These are phyloP conservation scores for Xanthia togata DNA, from an alignment of 2,888 invertebrate genomes.

Conservation along the genomic window DNA sequence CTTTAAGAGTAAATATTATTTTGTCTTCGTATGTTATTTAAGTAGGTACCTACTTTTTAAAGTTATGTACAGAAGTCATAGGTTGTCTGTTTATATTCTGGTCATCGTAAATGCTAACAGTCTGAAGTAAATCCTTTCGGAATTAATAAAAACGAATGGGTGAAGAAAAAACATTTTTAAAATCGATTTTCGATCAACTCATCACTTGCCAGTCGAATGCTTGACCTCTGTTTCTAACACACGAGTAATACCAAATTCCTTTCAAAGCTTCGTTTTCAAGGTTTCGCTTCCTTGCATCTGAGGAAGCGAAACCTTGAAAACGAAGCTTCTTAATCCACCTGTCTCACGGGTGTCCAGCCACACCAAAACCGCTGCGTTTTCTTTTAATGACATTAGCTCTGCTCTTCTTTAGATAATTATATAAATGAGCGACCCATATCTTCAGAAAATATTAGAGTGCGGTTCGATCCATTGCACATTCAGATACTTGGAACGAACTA, in stretches of 20 bases:
- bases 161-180: background rate
- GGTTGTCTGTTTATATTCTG: conserved; percentile 7
- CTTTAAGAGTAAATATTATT: conserved; percentile 70
- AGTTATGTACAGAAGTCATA: conserved; percentile 19
- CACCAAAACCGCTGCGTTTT: background rate
- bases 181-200: background rate
- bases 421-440: background rate
- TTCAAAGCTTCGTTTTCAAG: background rate
- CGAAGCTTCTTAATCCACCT: background rate
- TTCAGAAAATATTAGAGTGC: background rate
- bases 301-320: too few species aligned
- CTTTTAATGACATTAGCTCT: background rate
- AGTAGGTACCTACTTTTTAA: conserved; percentile 20
- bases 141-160: background rate
- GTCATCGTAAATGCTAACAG: conserved; percentile 1
- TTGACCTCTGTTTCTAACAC: background rate
- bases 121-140: background rate
- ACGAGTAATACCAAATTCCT: background rate
- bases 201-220: background rate
- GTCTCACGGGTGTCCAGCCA: background rate
- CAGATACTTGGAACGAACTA: background rate
- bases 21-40: conserved; percentile 52
- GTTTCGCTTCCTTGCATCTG: background rate
- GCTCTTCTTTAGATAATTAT: background rate
- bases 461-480: conserved; percentile 2